These are phyloP conservation scores for Gopherus flavomarginatus DNA, from an alignment of 2,113 vertebrate genomes.

Conservation along the genomic window DNA sequence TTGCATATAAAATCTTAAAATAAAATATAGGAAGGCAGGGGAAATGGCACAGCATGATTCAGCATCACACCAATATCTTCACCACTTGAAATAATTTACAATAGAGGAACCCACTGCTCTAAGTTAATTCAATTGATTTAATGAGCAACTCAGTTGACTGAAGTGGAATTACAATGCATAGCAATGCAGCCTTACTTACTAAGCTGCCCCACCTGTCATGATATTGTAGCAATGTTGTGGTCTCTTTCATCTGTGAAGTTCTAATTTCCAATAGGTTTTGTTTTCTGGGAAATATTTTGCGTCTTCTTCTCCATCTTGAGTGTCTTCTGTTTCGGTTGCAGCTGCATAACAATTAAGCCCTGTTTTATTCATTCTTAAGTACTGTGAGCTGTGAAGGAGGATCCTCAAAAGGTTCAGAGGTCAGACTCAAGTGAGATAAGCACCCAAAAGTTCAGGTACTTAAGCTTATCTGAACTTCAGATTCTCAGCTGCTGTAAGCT, in stretches of 20 bases:
- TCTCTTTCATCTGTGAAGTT: neutral
- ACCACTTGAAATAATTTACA: neutral
- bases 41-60: neutral
- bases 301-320: neutral
- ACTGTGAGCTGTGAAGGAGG: neutral
- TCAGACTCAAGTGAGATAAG: neutral
- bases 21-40: neutral
- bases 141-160: neutral
- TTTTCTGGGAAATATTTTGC: neutral
- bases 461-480: neutral
- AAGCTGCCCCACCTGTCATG: neutral
- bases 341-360: neutral
- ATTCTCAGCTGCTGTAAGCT: neutral
- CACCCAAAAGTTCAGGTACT: neutral
- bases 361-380: neutral
- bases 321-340: neutral
- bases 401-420: neutral
- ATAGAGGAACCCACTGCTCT: neutral
- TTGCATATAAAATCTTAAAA: neutral
- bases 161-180: neutral
- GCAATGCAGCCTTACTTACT: neutral
- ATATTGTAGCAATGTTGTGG: neutral
- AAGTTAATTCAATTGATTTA: neutral
- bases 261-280: neutral
- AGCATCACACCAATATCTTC: accelerated